Evolutionary conservation across 2,113 vertebrate genomes (phyloP).

Genomic region (Daphoenositta chrysoptera): DNA sequence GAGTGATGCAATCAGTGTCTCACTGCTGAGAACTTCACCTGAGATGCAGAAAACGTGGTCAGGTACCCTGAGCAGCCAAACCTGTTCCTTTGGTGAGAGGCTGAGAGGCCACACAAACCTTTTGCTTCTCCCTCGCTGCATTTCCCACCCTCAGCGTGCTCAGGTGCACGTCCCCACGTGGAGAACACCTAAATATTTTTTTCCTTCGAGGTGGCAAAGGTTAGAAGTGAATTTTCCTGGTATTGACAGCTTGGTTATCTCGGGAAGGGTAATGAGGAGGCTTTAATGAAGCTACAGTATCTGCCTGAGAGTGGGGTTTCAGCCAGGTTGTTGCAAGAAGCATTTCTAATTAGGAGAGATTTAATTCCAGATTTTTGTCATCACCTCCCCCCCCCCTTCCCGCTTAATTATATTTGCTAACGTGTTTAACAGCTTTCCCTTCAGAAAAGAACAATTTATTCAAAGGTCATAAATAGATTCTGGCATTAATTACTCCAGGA

Average conservation of each 20-base stretch:
- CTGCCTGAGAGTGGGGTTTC: background rate
- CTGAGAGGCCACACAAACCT: fast-evolving
- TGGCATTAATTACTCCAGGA: background rate
- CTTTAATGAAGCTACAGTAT: background rate
- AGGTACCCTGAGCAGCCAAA: background rate
- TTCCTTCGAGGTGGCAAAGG: background rate
- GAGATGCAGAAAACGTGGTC: background rate
- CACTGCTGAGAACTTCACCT: background rate
- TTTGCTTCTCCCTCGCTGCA: background rate
- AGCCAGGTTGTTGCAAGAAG: background rate
- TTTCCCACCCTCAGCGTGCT: background rate
- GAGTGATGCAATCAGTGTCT: background rate
- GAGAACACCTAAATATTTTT: background rate
- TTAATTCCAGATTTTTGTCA: background rate
- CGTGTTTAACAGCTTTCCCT: constrained; percentile 8
- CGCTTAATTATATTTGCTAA: background rate
- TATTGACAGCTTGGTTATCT: background rate
- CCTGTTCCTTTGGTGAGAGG: background rate
- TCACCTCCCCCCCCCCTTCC: fast-evolving
- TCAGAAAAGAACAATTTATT: constrained; percentile 1
- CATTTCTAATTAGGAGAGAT: background rate
- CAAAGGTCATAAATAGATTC: constrained; percentile 37
- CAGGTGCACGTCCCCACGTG: fast-evolving
- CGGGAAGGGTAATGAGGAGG: background rate
- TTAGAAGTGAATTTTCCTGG: background rate